Evolutionary conservation across 1,140 invertebrate species (phyloP).

Genomic region (Caerostris darwini): DNA sequence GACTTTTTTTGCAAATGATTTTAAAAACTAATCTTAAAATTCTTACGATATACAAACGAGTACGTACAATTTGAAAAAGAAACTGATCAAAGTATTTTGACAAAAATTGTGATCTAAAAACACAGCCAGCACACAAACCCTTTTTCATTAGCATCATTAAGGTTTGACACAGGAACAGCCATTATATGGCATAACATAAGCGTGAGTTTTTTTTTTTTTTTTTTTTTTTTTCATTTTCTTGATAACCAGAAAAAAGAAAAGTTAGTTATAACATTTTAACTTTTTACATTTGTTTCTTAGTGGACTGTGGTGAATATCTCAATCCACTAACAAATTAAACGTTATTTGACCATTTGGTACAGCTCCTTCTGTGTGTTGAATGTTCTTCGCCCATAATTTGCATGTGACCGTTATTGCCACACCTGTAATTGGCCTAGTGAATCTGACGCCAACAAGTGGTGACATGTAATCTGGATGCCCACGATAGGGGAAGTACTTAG

Average conservation of each 20-base stretch:
- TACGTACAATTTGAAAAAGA: too few species aligned
- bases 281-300: not conserved
- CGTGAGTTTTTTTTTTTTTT: too few species aligned
- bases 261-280: not conserved
- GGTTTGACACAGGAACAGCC: too few species aligned
- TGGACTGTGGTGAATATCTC: not conserved
- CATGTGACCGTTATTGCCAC: slow-evolving; percentile 79
- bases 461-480: slow-evolving; percentile 77
- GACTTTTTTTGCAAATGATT: too few species aligned
- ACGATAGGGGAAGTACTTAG: slow-evolving; percentile 75
- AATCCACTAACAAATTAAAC: slow-evolving; percentile 79
- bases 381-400: slow-evolving; percentile 78
- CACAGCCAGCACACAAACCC: not conserved
- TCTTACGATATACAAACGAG: too few species aligned
- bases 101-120: too few species aligned
- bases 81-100: too few species aligned
- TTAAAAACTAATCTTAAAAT: too few species aligned
- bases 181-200: too few species aligned
- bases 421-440: slow-evolving; percentile 76
- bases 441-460: slow-evolving; percentile 77
- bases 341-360: slow-evolving; percentile 75
- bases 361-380: slow-evolving; percentile 77
- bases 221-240: too few species aligned
- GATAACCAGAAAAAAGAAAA: slow-evolving; percentile 5
- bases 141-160: not conserved